These are phyloP conservation scores for Pseudococcus longispinus DNA, from an alignment of 2,888 invertebrate species.

Conservation along the genomic window DNA sequence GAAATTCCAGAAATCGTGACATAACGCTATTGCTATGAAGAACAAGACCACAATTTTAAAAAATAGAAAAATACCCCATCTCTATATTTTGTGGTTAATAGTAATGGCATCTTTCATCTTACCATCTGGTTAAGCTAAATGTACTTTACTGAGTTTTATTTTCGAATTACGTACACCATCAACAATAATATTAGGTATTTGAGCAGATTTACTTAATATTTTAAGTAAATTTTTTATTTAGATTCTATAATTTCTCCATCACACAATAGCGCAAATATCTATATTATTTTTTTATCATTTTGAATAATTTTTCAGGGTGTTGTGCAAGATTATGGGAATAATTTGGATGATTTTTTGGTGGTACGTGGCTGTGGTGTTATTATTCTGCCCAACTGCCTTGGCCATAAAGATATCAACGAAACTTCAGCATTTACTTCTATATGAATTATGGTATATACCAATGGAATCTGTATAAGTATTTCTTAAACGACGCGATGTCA, in stretches of 20 bases:
- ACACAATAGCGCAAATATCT: background rate
- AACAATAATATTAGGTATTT: too few species aligned
- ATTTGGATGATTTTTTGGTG: constrained; percentile 52
- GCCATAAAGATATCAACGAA: constrained; percentile 25
- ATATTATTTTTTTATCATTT: background rate
- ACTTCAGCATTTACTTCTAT: constrained; percentile 24
- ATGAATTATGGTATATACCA: constrained; percentile 34
- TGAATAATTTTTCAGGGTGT: constrained; percentile 17
- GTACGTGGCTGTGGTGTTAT: constrained; percentile 16
- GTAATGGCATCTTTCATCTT: too few species aligned
- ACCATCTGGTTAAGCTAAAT: too few species aligned
- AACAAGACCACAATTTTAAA: background rate
- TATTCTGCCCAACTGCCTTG: constrained; percentile 43
- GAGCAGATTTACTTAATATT: too few species aligned
- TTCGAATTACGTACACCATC: too few species aligned
- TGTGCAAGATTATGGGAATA: constrained; percentile 22
- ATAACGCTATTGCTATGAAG: background rate
- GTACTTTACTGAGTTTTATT: too few species aligned
- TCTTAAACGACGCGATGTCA: background rate
- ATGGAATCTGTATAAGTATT: constrained; percentile 49
- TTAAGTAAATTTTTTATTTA: too few species aligned
- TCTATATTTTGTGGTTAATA: background rate
- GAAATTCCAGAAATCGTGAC: background rate
- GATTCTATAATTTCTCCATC: too few species aligned
- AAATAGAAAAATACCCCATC: background rate